A percentile compares a stretch with the other conserved stretches of the same genome.
Conservation (phyloP, 1,140 invertebrate species). For the Neuroterus valhalla region DNA sequence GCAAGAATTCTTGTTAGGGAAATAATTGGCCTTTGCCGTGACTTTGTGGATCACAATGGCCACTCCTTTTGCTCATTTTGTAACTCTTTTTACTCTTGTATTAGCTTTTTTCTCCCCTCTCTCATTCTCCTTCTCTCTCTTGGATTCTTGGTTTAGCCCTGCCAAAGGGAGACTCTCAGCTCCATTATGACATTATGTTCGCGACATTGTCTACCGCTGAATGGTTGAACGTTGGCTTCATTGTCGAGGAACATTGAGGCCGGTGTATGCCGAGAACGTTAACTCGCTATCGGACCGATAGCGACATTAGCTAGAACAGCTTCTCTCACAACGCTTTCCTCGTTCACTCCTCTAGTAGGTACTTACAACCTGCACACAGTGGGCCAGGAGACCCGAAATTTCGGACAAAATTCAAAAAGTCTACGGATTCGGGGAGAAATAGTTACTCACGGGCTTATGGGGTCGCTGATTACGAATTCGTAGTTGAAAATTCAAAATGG, state of each 20-base stretch:
- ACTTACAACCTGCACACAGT: conserved; percentile 20
- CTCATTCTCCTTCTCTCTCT: conserved; percentile 40
- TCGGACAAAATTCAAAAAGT: too few relatives aligned
- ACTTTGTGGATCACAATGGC: conserved; percentile 1
- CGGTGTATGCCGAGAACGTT: conserved; percentile 68
- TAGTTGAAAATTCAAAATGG: too few relatives aligned
- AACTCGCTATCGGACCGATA: conserved; percentile 72
- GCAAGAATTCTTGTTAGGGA: neutral
- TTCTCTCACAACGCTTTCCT: conserved; percentile 50
- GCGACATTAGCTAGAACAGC: conserved; percentile 62
- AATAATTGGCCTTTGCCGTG: neutral
- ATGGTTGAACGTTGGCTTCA: conserved; percentile 73
- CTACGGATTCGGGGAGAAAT: too few relatives aligned
- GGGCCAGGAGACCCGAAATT: too few relatives aligned
- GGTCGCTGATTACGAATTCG: too few relatives aligned
- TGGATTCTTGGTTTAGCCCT: conserved; percentile 58
- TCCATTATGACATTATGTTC: conserved; percentile 75
- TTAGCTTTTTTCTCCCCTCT: conserved; percentile 35
- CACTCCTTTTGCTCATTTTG: neutral
- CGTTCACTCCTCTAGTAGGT: conserved; percentile 20
- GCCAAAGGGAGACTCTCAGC: conserved; percentile 60
- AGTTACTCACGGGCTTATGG: too few relatives aligned
- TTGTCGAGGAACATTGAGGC: conserved; percentile 71
- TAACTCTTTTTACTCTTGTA: conserved; percentile 4
- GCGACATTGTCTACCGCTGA: conserved; percentile 71